These are phyloP conservation scores for Patagioenas fasciata DNA, from an alignment of 2,113 vertebrate species.

Conservation along the genomic window DNA sequence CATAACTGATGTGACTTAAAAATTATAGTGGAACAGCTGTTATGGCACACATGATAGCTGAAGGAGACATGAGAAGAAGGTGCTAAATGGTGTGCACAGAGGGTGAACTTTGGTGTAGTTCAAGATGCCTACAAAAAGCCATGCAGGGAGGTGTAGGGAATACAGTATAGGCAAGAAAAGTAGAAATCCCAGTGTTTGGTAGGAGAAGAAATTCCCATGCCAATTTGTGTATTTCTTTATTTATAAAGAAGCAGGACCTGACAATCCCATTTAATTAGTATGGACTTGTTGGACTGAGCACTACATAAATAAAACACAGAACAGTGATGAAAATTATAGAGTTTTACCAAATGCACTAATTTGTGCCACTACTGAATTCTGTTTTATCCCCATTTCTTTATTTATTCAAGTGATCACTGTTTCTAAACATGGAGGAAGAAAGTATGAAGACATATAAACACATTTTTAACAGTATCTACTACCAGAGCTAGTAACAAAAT, in stretches of 20 bases:
- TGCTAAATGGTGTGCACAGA: background rate
- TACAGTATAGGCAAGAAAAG: background rate
- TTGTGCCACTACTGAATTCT: background rate
- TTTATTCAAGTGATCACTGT: background rate
- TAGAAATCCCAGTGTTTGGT: accelerated
- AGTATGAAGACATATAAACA: background rate
- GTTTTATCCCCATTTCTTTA: background rate
- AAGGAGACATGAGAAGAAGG: background rate
- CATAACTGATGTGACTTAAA: background rate
- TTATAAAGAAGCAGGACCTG: background rate
- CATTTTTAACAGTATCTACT: background rate
- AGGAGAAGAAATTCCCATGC: background rate
- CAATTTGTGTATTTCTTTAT: background rate
- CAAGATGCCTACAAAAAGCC: background rate
- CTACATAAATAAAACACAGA: background rate
- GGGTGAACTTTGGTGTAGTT: background rate
- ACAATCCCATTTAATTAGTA: background rate
- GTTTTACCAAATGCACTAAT: conserved; percentile 26
- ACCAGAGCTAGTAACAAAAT: background rate
- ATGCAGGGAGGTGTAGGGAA: background rate
- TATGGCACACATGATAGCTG: background rate
- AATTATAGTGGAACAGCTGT: background rate
- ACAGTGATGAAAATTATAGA: background rate
- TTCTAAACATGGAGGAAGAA: conserved; percentile 40
- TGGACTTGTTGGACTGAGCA: background rate